Evolutionary conservation across 1,140 invertebrate species (phyloP), one percentile per base, ranked within the genome.

Genomic region (Brachionus manjavacas): DNA sequence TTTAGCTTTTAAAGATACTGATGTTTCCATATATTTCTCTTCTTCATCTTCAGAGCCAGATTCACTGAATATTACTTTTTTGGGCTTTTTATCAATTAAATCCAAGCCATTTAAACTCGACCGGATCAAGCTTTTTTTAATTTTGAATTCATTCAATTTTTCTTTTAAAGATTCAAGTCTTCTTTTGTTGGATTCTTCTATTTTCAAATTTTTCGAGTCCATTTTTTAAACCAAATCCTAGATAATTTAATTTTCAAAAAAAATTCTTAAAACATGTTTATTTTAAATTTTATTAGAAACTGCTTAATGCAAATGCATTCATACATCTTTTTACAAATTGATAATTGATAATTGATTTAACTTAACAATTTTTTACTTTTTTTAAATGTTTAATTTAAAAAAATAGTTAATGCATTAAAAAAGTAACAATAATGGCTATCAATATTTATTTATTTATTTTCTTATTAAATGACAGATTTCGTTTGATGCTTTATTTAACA

Each of bases 141-240:
- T 80, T 35, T 80, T 80, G 35, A 23, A 80, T 39, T 80, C 76
- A 28, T 80, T 39, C n/a, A 64, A 55, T 39, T 80, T 80, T 80
- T 80, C 49, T 35, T 28, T 28, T 80, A 80, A 55, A 9, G 76
- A 80, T 39, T 80, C 76, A 25, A 80, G 76, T 64, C 76, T 55
- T 20, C 52, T 80, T 35, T 64, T 55, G 16, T 80, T 80, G 1
- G 76, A 80, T 64, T 80, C 76, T 20, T 80, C 76, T 3, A 64
- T 35, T 80, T 80, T 80, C 0, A 25, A 25, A 14, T 68, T 25
- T 28, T 68, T 68, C 35, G 64, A 68, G 14, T 68, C 64, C 64
- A 68, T 68, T 68, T 68, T 23, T 28, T 46, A 14, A 46, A 46
- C 14, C 43, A 46, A 46, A 0, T 46, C 14, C 16, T 64, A 64